Conservation (phyloP, 2,113 vertebrate genomes). For the Cathartes aura region DNA sequence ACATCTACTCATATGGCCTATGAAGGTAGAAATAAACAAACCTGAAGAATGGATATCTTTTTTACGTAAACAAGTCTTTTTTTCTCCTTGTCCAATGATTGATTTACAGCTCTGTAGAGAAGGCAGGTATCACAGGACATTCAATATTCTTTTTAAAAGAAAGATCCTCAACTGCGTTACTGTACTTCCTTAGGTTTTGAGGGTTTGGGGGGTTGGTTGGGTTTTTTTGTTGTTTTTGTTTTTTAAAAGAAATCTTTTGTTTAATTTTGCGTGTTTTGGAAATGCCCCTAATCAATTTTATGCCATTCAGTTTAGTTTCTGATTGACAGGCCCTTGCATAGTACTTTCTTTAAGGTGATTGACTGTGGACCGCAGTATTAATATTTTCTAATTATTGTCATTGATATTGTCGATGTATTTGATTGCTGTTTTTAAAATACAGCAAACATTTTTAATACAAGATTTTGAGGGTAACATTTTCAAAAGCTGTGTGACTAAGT, state of each 20-base stretch:
- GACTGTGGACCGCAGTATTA: not conserved
- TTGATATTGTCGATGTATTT: not conserved
- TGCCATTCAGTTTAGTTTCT: not conserved
- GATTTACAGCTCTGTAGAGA: not conserved
- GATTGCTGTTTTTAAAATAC: not conserved
- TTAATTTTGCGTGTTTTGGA: not conserved
- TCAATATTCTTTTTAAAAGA: not conserved
- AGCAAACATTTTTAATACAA: not conserved
- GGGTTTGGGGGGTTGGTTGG: accelerated
- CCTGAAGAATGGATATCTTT: not conserved
- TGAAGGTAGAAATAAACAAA: not conserved
- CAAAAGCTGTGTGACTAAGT: not conserved
- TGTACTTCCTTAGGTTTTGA: not conserved
- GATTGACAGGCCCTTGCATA: not conserved
- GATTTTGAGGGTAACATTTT: not conserved
- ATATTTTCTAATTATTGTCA: not conserved
- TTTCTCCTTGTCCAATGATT: not conserved
- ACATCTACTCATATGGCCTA: not conserved
- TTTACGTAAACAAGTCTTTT: not conserved
- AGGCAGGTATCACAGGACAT: not conserved
- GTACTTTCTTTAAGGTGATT: not conserved
- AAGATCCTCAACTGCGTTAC: not conserved
- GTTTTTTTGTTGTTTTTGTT: not conserved
- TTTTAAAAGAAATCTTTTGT: not conserved
- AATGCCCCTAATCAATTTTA: not conserved